Percentiles rank a stretch among this genome's conserved stretches.
Evolutionary conservation across 2,113 vertebrate genomes (phyloP).

Genomic region (Amblyornis subalaris): DNA sequence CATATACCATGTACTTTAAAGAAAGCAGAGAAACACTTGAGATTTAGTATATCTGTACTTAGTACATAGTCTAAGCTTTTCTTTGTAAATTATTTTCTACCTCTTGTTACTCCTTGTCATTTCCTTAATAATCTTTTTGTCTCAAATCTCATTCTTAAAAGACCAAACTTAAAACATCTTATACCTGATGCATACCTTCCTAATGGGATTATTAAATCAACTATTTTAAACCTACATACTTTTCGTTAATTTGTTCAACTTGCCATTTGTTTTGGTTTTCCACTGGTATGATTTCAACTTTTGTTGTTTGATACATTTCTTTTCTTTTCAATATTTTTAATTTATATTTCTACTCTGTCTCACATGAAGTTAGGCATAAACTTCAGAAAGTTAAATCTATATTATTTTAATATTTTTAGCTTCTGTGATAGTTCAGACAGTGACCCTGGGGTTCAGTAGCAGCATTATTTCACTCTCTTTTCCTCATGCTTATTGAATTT

Average conservation of each 20-base stretch:
- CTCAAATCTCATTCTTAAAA: not conserved
- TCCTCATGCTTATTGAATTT: not conserved
- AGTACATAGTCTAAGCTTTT: not conserved
- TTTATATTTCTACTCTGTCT: not conserved
- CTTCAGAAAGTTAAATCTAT: not conserved
- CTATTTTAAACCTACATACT: not conserved
- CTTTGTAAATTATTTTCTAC: not conserved
- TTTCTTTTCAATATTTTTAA: not conserved
- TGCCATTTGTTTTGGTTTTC: not conserved
- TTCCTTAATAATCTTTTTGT: not conserved
- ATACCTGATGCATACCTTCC: not conserved
- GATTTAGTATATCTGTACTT: not conserved
- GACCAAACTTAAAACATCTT: not conserved
- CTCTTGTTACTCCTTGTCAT: not conserved
- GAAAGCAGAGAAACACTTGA: not conserved
- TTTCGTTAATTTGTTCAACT: not conserved
- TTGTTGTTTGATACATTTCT: not conserved
- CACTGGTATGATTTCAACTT: not conserved
- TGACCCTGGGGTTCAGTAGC: not conserved
- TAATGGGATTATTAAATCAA: not conserved
- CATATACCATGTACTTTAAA: not conserved
- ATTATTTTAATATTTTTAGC: not conserved
- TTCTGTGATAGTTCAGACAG: not conserved
- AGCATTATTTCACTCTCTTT: not conserved
- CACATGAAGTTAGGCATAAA: not conserved